Conservation (phyloP, 1,140 invertebrate genomes). For the Eubasilissa regina region DNA sequence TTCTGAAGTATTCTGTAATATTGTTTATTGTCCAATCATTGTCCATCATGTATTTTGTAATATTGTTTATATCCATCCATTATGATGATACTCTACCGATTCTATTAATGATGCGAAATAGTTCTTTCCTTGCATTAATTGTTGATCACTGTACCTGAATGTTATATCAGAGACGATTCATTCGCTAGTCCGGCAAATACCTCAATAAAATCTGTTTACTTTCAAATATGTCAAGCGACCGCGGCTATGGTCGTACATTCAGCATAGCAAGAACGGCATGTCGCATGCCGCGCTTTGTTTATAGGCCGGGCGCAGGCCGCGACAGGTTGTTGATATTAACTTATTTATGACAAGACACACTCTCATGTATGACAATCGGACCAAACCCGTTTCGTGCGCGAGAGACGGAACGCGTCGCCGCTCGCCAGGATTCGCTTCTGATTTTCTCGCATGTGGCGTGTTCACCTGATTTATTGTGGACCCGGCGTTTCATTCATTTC, state of each 20-base stretch:
- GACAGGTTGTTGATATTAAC: constrained; percentile 45
- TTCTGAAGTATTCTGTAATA: too few relatives aligned
- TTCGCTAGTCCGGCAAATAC: constrained; percentile 22
- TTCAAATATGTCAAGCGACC: constrained; percentile 28
- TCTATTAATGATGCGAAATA: too few relatives aligned
- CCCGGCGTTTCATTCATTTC: too few relatives aligned
- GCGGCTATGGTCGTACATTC: constrained; percentile 7
- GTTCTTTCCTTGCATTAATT: too few relatives aligned
- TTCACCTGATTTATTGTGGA: too few relatives aligned
- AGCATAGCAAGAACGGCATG: constrained; percentile 14
- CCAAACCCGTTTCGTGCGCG: constrained; percentile 46
- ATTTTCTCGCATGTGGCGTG: too few relatives aligned
- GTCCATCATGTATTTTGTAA: too few relatives aligned
- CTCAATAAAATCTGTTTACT: constrained; percentile 28
- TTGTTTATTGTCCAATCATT: too few relatives aligned
- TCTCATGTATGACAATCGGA: constrained; percentile 43
- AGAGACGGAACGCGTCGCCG: constrained; percentile 38
- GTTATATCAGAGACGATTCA: not conserved
- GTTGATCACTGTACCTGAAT: too few relatives aligned
- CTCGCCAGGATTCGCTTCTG: not conserved
- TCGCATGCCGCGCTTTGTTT: constrained; percentile 26
- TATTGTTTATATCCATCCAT: too few relatives aligned
- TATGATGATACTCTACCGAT: too few relatives aligned
- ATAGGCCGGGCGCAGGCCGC: constrained; percentile 33
- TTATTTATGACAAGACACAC: constrained; percentile 44